Percentiles rank a stretch among this genome's conserved stretches.
phyloP scores from a whole-genome alignment of 2,888 invertebrate genomes.

The Seira ritae region DNA sequence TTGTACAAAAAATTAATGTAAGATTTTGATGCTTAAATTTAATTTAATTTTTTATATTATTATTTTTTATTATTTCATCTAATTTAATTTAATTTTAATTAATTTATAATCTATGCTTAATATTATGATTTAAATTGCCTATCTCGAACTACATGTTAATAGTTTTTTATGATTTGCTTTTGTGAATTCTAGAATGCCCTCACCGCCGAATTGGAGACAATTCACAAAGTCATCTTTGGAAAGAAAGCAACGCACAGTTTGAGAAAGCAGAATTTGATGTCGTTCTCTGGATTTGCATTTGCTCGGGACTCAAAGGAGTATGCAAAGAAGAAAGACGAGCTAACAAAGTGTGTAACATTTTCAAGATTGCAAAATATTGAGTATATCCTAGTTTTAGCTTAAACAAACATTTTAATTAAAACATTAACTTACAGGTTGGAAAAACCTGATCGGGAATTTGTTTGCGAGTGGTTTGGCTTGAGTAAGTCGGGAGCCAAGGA shows the following conservation, averaged over 20 bases:
- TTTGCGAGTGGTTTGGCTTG: constrained; percentile 50
- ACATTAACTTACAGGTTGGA: constrained; percentile 38
- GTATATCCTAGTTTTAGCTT: background rate
- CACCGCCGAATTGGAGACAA: constrained; percentile 31
- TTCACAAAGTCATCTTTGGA: constrained; percentile 51
- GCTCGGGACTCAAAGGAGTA: constrained; percentile 35
- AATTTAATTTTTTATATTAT: background rate
- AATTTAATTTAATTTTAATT: no score
- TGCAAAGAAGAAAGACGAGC: constrained; percentile 40
- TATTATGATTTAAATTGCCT: background rate
- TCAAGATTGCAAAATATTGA: constrained; percentile 25
- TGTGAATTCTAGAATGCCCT: constrained; percentile 29
- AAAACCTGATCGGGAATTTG: constrained; percentile 34
- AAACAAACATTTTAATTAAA: background rate
- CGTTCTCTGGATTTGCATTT: constrained; percentile 58
- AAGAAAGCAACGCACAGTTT: constrained; percentile 34
- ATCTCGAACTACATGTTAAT: background rate
- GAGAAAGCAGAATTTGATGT: constrained; percentile 50
- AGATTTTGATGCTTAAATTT: constrained; percentile 10
- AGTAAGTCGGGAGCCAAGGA: constrained; percentile 42
- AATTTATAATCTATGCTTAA: background rate
- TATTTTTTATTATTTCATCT: no score
- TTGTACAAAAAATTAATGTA: constrained; percentile 58
- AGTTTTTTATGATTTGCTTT: background rate
- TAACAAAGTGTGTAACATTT: constrained; percentile 9